Conservation (phyloP, 2,888 invertebrate species). For the Penaeus monodon region DNA sequence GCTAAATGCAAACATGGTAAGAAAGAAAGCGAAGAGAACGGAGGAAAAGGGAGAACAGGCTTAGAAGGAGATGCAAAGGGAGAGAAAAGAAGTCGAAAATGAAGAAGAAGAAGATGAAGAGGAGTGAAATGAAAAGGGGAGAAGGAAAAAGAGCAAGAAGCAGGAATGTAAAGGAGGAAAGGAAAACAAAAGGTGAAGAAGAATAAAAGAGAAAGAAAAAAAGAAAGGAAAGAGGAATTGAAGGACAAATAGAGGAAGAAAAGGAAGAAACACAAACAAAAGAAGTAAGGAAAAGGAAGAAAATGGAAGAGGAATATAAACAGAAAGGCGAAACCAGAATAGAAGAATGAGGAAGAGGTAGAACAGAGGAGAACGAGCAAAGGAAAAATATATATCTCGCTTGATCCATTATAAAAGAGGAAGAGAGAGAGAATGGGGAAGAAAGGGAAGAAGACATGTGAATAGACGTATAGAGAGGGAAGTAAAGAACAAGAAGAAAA, state of each 20-base stretch:
- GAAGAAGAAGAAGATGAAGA: neutral
- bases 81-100: neutral
- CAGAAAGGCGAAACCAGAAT: too few species aligned
- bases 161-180: constrained; percentile 1
- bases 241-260: too few species aligned
- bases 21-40: neutral
- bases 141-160: neutral
- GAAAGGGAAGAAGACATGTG: too few species aligned
- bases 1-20: constrained; percentile 6
- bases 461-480: neutral
- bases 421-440: neutral
- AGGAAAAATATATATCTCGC: too few species aligned
- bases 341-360: too few species aligned
- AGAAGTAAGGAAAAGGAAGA: neutral
- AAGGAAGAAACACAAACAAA: neutral
- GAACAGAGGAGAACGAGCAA: too few species aligned
- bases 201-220: neutral
- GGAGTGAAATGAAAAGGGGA: neutral
- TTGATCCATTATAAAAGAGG: neutral
- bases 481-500: neutral
- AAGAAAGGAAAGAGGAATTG: neutral
- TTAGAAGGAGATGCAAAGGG: neutral
- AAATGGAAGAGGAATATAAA: neutral
- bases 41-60: neutral
- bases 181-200: neutral